Evolutionary conservation across 2,888 invertebrate species (phyloP).

Genomic region (Apeira syringaria): DNA sequence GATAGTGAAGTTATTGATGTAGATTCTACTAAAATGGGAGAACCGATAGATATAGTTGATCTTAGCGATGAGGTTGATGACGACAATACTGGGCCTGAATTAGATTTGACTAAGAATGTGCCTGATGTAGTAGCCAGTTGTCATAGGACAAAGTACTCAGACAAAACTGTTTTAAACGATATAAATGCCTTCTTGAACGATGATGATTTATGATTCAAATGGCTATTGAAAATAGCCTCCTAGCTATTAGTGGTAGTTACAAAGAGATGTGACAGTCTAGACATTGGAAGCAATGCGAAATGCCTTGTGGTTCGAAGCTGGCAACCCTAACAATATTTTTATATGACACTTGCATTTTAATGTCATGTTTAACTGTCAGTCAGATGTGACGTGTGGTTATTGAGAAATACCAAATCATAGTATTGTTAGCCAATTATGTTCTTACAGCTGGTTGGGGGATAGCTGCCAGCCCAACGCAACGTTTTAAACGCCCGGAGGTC

Average conservation of each 20-base stretch:
- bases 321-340: too few relatives aligned
- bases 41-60: constrained; percentile 64
- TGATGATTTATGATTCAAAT: constrained; percentile 53
- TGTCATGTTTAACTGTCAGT: too few relatives aligned
- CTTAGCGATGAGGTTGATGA: constrained; percentile 65
- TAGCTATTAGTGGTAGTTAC: background rate
- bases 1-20: constrained; percentile 64
- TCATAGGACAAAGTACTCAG: constrained; percentile 42
- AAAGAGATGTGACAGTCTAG: too few relatives aligned
- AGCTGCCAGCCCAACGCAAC: too few relatives aligned
- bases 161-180: constrained; percentile 50
- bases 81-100: constrained; percentile 49
- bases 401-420: too few relatives aligned
- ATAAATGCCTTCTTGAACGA: constrained; percentile 54
- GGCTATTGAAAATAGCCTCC: background rate
- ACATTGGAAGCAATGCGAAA: too few relatives aligned
- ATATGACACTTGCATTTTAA: too few relatives aligned
- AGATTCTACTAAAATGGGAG: constrained; percentile 49
- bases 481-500: too few relatives aligned
- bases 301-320: too few relatives aligned
- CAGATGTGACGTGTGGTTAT: too few relatives aligned
- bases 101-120: constrained; percentile 63
- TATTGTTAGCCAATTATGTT: too few relatives aligned
- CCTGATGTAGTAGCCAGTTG: constrained; percentile 76
- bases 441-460: too few relatives aligned